Evolutionary conservation across 2,888 invertebrate species (phyloP), one percentile per base, ranked within the genome.

Genomic region (Melieria omissa): DNA sequence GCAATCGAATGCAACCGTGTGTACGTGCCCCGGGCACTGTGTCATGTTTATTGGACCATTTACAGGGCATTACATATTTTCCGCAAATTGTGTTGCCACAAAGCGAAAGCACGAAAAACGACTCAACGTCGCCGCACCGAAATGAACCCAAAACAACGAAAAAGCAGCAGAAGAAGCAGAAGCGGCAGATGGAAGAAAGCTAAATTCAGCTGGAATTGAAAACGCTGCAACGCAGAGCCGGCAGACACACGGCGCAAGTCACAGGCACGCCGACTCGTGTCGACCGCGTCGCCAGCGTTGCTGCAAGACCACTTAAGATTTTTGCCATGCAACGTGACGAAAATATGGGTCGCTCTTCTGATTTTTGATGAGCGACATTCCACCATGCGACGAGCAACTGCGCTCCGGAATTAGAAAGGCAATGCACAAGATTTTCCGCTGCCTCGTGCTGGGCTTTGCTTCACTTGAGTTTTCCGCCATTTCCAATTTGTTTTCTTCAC

Each of bases 341-440:
- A 62, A 60, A 65, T 65, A 65, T 82, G 79, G 82, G 77, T 78
- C 82, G 79, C 73, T 29, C 78, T 78, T 78, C 77, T 75, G 77
- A 77, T 74, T 75, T 72, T 76, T 76, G 74, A 78, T 76, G 62
- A 61, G 72, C 63, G 63, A 64, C 49, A 68, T 60, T 70, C 54
- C 64, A 29, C 29, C 29, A 29, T 29, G 29, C 29, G 29, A 29
- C 29, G 29, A 29, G 29, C 29, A 3, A 29, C 42, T 64, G 41
- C 64, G 41, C 54, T 65, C 44, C 42, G 16, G 52, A 60, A 67
- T 67, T 49, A 61, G 60, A 49, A 64, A 52, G 12, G 52, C 52
- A 52, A 42, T 64, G 49, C n/a, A n/a, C 42, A 67, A 14, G 52
- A 16, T 41, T 44, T 10, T n/a, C 45, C 44, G 14, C 52, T 60